Evolutionary conservation across 2,888 invertebrate genomes (phyloP).

Genomic region (Pinctada fucata): DNA sequence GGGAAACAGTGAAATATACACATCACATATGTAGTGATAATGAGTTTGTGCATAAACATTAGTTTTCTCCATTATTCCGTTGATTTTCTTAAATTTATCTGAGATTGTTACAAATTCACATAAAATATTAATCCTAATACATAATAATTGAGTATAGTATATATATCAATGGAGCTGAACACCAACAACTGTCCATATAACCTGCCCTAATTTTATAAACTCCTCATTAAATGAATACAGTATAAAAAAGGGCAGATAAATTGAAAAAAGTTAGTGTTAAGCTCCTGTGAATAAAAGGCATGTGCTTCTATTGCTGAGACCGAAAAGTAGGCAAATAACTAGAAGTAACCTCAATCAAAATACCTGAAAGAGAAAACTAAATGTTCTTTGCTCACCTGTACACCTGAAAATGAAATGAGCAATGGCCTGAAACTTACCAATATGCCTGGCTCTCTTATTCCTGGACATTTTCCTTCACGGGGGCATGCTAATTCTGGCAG

Average conservation of each 20-base stretch:
- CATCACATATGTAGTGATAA: too few relatives aligned
- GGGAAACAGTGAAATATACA: too few relatives aligned
- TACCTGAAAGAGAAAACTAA: too few relatives aligned
- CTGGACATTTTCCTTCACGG: constrained; percentile 2
- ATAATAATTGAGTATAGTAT: background rate
- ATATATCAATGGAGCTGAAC: background rate
- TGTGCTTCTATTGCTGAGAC: background rate
- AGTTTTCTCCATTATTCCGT: too few relatives aligned
- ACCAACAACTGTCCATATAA: background rate
- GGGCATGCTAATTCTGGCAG: constrained; percentile 20
- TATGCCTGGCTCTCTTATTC: constrained; percentile 14
- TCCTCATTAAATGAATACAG: background rate
- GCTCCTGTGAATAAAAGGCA: background rate
- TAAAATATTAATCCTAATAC: too few relatives aligned
- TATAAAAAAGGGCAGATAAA: background rate
- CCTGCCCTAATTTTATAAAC: background rate
- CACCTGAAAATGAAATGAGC: too few relatives aligned
- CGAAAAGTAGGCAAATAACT: background rate
- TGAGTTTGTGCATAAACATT: too few relatives aligned
- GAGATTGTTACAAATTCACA: too few relatives aligned
- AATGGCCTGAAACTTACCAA: background rate
- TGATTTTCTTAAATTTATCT: too few relatives aligned
- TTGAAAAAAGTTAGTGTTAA: background rate
- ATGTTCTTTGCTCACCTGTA: too few relatives aligned
- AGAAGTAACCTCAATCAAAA: background rate